Evolutionary conservation across 2,797 vertebrate species (phyloP).

Genomic region (Rallus crepitans): DNA sequence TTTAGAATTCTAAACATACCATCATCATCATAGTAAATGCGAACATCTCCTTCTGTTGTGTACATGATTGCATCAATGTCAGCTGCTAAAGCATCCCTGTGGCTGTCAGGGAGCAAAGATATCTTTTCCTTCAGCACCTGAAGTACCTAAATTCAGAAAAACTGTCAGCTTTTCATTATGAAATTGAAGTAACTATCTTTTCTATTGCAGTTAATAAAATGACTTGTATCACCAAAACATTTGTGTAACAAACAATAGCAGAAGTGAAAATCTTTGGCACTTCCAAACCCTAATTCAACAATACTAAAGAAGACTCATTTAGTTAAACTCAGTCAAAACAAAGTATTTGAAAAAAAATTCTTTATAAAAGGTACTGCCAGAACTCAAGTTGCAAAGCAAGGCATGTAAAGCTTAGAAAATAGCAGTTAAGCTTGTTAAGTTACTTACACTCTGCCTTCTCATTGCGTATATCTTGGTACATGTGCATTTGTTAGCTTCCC

Average conservation of each 20-base stretch:
- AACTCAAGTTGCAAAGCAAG: neutral
- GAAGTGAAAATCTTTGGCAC: neutral
- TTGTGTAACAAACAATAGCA: neutral
- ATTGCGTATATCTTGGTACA: rapidly evolving
- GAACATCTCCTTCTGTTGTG: constrained; percentile 86
- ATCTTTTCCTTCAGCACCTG: constrained; percentile 89
- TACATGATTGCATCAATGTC: constrained; percentile 89
- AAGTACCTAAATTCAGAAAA: constrained; percentile 83
- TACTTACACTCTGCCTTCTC: neutral
- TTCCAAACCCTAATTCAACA: neutral
- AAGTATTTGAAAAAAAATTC: neutral
- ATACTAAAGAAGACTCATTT: neutral
- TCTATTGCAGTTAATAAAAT: neutral
- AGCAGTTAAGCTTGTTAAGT: neutral
- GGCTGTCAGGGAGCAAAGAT: constrained; percentile 79
- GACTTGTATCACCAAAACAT: neutral
- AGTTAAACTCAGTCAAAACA: neutral
- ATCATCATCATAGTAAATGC: constrained; percentile 90
- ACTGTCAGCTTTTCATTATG: constrained; percentile 17
- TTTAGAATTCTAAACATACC: constrained; percentile 79
- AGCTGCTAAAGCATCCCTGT: constrained; percentile 88
- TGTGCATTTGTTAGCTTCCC: neutral
- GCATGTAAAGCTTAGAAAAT: neutral
- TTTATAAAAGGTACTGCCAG: neutral
- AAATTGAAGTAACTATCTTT: neutral